Percentiles rank a stretch among this genome's conserved stretches.
phyloP scores from a whole-genome alignment of 2,113 vertebrate genomes.

The Leucoraja erinaceus region DNA sequence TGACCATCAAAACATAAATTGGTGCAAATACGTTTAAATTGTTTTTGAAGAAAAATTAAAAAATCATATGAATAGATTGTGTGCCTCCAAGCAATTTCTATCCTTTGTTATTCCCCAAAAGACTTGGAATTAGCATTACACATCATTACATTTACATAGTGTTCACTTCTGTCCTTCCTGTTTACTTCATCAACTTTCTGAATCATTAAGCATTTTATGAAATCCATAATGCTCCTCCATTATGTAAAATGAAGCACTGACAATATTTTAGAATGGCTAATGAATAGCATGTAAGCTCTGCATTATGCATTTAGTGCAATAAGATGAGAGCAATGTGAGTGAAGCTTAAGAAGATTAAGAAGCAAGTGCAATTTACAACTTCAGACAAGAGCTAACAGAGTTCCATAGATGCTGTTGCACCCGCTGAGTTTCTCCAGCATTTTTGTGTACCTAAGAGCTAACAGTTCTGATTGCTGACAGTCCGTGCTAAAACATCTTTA shows the following conservation, averaged over 20 bases:
- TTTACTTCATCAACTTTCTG: conserved; percentile 34
- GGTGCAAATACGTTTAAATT: conserved; percentile 12
- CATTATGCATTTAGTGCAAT: not conserved
- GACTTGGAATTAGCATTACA: conserved; percentile 5
- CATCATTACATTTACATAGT: not conserved
- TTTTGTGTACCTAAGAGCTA: too few relatives aligned
- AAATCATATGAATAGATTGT: conserved; percentile 31
- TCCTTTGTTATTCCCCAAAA: conserved; percentile 1
- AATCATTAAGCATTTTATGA: conserved; percentile 31
- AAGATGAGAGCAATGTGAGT: conserved; percentile 40
- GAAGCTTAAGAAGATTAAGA: conserved; percentile 40
- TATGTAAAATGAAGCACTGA: not conserved
- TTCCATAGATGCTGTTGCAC: too few relatives aligned
- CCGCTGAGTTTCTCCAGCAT: too few relatives aligned
- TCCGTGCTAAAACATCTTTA: conserved; percentile 44
- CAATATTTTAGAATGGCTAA: not conserved
- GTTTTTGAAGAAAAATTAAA: conserved; percentile 25
- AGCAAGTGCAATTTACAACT: conserved; percentile 44
- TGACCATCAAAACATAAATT: not conserved
- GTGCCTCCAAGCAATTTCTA: conserved; percentile 14
- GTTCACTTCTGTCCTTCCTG: conserved; percentile 22
- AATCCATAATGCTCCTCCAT: not conserved
- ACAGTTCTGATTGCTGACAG: conserved; percentile 42
- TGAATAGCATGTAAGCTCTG: not conserved
- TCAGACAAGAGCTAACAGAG: conserved; percentile 43